Base-by-base conservation (phyloP, 2,888 invertebrate species). In the Drosophila pseudotakahashii region DNA sequence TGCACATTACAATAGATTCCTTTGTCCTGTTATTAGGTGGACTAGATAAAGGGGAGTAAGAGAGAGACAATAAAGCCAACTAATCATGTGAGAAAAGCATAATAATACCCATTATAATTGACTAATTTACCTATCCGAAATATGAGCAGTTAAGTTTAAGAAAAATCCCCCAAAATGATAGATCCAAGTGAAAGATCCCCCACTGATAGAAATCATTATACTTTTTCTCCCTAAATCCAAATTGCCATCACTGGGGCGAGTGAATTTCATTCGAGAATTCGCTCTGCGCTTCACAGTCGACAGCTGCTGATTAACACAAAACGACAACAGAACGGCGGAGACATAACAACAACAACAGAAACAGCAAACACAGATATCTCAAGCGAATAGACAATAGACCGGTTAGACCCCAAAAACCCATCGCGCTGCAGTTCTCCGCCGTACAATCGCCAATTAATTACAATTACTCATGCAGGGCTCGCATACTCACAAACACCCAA, bases 401-500 rank as follows among this genome's bases (percentile, higher is more conserved):
- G 59, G 62, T 62, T 62, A 39, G 61, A 34, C 23, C 50, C 23
- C 16, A 26, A 66, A 66, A 41, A 39, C 36, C 19, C 30, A 30
- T 30, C 14, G 6, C 53, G 44, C 39, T 58, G 64, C 36, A 71
- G 19, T 53, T 39, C 72, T 60, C 52, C 19, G 51, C 37, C 36
- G 23, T 11, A 39, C 50, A 58, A 54, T 39, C 44, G 41, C 34
- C 51, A 63, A 63, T 63, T 51, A 63, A 72, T 19, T 30, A 57
- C 63, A 71, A 73, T 70, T 67, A 75, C 58, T 34, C 52, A 58
- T 34, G 26, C 16, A 63, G 36, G 39, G n/a, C 50, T 14, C 37
- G 62, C 60, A 58, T 81, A 91, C 91, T 91, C 88, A 91, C 91
- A 83, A 91, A 91, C 57, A 89, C 83, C 91, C 91, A 91, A 51